Conservation (phyloP, 2,888 invertebrate species). For the Hyposoter dolosus region DNA sequence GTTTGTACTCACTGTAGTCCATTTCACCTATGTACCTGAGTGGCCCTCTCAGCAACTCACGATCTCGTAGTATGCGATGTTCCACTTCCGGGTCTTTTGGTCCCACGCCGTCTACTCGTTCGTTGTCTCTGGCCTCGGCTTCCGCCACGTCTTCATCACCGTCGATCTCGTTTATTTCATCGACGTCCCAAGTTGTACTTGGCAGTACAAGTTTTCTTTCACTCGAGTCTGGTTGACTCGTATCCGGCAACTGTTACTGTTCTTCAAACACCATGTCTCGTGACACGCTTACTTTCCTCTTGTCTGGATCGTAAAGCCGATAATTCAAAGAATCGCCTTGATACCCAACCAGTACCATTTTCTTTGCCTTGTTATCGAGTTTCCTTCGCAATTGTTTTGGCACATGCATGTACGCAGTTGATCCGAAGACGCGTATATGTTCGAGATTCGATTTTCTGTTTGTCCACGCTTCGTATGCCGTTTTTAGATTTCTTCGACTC, state of each 20-base stretch:
- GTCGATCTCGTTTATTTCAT: no score
- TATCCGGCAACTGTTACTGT: no score
- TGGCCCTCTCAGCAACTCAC: neutral
- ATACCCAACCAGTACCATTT: conserved; percentile 63
- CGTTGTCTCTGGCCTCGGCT: no score
- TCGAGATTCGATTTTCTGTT: conserved; percentile 66
- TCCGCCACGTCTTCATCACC: no score
- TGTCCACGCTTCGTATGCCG: conserved; percentile 41
- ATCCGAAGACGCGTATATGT: conserved; percentile 66
- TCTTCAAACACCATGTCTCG: conserved; percentile 51
- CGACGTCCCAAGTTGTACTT: neutral
- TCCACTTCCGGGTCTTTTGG: neutral
- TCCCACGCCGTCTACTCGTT: no score
- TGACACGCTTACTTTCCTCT: conserved; percentile 19
- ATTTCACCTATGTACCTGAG: neutral
- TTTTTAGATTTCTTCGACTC: conserved; percentile 12
- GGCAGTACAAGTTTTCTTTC: no score
- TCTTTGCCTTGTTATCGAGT: conserved; percentile 68
- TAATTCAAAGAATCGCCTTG: conserved; percentile 46
- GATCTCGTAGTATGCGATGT: neutral
- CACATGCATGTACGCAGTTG: conserved; percentile 60
- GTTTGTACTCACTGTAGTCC: neutral
- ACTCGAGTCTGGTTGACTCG: neutral
- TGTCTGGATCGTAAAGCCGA: conserved; percentile 31
- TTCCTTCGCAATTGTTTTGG: conserved; percentile 67